These are phyloP conservation scores for Eupithecia exiguata DNA, from an alignment of 2,888 invertebrate species.

Conservation along the genomic window DNA sequence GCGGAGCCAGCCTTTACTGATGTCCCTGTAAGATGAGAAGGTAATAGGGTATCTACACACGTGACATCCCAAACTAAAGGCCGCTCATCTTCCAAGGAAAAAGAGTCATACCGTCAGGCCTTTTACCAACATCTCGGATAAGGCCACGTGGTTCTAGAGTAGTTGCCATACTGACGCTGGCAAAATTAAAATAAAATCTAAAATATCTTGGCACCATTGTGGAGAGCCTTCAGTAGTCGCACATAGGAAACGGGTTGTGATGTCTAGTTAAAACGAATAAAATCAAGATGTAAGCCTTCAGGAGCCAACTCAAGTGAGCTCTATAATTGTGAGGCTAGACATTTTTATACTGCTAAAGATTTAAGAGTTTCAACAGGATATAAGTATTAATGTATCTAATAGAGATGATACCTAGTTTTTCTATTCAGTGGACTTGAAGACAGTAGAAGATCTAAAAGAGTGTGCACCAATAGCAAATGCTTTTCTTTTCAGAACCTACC, in stretches of 20 bases:
- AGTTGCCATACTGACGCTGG: too few relatives aligned
- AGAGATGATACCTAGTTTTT: neutral
- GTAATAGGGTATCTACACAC: too few relatives aligned
- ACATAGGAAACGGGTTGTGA: constrained; percentile 75
- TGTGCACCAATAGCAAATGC: neutral
- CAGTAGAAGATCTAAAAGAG: neutral
- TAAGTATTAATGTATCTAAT: neutral
- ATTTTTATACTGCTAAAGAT: constrained; percentile 41
- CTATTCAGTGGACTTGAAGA: neutral
- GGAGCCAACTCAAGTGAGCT: constrained; percentile 53
- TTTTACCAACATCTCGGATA: too few relatives aligned
- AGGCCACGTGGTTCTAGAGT: too few relatives aligned
- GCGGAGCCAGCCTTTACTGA: too few relatives aligned
- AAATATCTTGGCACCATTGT: constrained; percentile 55
- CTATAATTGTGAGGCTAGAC: constrained; percentile 68
- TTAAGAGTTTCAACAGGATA: constrained; percentile 1
- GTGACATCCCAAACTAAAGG: too few relatives aligned
- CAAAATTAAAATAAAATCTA: too few relatives aligned
- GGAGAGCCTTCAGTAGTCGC: constrained; percentile 70
- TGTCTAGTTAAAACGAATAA: constrained; percentile 78
- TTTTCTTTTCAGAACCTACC: neutral
- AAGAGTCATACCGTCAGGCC: too few relatives aligned
- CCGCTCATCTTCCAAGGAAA: too few relatives aligned
- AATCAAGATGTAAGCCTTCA: constrained; percentile 72
- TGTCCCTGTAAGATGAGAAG: too few relatives aligned